Conservation (phyloP, 2,797 vertebrate genomes). For the Anguilla marmorata region DNA sequence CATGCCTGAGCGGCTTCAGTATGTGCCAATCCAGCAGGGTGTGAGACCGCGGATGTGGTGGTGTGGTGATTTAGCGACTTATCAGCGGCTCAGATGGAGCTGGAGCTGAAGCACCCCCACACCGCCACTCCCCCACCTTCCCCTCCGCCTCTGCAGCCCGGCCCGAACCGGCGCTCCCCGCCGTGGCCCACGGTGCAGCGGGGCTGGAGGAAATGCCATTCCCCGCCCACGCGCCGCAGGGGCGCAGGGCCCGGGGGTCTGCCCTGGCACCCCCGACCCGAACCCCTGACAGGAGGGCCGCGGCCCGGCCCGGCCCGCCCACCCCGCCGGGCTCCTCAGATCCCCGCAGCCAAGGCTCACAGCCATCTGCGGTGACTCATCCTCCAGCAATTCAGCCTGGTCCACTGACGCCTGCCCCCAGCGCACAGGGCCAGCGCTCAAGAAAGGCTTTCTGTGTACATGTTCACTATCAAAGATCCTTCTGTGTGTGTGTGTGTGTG, state of each 20-base stretch:
- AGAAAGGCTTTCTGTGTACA: not conserved
- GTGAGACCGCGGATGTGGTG: not conserved
- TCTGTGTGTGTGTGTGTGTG: not conserved
- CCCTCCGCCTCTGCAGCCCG: not conserved
- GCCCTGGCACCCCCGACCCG: slow-evolving; percentile 46
- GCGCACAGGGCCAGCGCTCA: slow-evolving; percentile 11
- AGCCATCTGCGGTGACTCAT: not conserved
- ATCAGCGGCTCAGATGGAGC: not conserved
- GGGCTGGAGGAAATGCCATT: slow-evolving; percentile 36
- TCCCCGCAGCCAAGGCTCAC: not conserved
- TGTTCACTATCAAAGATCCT: not conserved
- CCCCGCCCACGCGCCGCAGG: slow-evolving; percentile 27
- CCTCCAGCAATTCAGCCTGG: not conserved
- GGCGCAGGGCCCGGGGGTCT: not conserved
- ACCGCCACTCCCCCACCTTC: not conserved
- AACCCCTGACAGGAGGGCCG: slow-evolving; percentile 59
- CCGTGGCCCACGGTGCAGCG: not conserved
- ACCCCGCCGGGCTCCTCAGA: not conserved
- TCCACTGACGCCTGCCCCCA: slow-evolving; percentile 13
- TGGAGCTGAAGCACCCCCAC: not conserved
- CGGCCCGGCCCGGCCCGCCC: slow-evolving; percentile 34
- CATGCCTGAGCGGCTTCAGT: not conserved
- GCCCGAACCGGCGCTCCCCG: not conserved
- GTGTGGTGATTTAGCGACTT: not conserved
- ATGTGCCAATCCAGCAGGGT: not conserved